phyloP scores from a whole-genome alignment of 2,113 vertebrate species.

The Trogon surrucura region DNA sequence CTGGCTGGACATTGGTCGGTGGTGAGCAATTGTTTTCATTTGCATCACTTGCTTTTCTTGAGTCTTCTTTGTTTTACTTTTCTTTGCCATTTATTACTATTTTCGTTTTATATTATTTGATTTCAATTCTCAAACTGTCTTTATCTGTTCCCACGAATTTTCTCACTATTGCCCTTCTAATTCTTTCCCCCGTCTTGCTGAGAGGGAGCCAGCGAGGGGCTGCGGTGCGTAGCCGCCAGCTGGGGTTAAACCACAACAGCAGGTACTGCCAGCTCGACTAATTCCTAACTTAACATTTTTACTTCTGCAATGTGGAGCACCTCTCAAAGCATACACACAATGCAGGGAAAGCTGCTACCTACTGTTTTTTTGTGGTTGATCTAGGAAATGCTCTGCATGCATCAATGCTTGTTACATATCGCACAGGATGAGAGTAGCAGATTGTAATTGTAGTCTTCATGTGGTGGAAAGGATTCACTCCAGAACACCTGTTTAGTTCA shows the following conservation, averaged over 20 bases:
- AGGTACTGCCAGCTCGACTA: not conserved
- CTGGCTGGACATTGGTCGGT: not conserved
- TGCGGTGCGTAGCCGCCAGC: not conserved
- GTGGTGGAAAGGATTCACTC: not conserved
- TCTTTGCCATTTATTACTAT: not conserved
- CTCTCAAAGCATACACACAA: accelerated
- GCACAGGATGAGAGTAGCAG: not conserved
- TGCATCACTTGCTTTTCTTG: not conserved
- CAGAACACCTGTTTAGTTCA: not conserved
- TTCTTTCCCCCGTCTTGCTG: not conserved
- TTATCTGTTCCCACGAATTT: not conserved
- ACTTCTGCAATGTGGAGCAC: not conserved
- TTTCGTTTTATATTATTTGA: not conserved
- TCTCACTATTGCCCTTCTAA: not conserved
- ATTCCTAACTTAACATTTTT: not conserved
- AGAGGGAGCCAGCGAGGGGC: not conserved
- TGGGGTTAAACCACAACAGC: accelerated
- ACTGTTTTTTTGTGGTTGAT: not conserved
- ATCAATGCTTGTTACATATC: not conserved
- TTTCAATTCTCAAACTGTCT: no score
- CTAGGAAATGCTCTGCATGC: not conserved
- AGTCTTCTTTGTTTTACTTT: not conserved
- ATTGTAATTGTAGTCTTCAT: not conserved
- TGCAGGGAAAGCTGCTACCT: not conserved
- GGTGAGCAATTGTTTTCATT: not conserved